Conservation (phyloP, 1,140 invertebrate species). For the Listronotus bonariensis region DNA sequence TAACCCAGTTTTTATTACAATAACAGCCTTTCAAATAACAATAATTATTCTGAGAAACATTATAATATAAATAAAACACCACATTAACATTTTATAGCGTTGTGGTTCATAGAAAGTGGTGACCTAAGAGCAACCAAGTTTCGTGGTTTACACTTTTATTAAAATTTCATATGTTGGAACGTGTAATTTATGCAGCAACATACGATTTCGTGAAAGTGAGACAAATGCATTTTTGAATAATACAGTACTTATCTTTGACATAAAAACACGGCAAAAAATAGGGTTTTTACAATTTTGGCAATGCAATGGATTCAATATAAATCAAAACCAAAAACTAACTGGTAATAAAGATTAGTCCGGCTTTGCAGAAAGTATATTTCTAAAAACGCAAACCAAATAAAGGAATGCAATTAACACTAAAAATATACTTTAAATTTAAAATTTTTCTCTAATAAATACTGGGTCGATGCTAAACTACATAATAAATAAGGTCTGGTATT, state of each 20-base stretch:
- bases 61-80: constrained; percentile 17
- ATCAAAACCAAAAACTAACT: too few species aligned
- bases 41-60: constrained; percentile 20
- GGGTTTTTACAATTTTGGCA: too few species aligned
- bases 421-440: too few species aligned
- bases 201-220: constrained; percentile 1
- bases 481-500: too few species aligned
- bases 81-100: constrained; percentile 19
- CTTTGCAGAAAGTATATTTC: too few species aligned
- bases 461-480: too few species aligned
- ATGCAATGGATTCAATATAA: too few species aligned
- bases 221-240: not conserved
- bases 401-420: too few species aligned
- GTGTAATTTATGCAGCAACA: not conserved
- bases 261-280: too few species aligned
- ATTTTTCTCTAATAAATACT: too few species aligned
- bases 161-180: not conserved
- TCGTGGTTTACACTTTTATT: constrained; percentile 6
- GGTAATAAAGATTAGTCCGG: too few species aligned
- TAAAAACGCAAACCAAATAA: too few species aligned
- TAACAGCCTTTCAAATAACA: constrained; percentile 1
- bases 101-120: constrained; percentile 28
- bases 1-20: constrained; percentile 13
- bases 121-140: constrained; percentile 13
- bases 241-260: not conserved